These are phyloP conservation scores for Zeugodacus cucurbitae DNA, from an alignment of 1,140 invertebrate genomes.

Conservation along the genomic window DNA sequence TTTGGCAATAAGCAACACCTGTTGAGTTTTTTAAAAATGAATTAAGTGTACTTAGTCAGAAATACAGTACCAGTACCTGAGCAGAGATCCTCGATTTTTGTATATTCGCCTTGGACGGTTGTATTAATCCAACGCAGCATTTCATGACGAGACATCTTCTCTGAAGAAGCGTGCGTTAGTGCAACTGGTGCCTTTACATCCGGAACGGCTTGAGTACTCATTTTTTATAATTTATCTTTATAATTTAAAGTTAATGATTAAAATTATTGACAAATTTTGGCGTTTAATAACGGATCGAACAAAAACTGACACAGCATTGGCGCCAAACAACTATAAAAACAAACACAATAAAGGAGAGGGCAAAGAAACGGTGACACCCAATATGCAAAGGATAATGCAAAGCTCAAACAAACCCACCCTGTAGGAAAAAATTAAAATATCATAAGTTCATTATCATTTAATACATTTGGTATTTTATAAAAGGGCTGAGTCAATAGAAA, in stretches of 20 bases:
- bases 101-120: constrained; percentile 89
- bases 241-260: background rate
- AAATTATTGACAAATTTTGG: too few species aligned
- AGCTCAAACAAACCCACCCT: background rate
- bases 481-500: too few species aligned
- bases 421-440: background rate
- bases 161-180: constrained; percentile 94
- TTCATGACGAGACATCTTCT: constrained; percentile 97
- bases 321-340: background rate
- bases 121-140: constrained; percentile 99
- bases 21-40: background rate
- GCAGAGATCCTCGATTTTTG: constrained; percentile 98
- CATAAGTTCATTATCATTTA: too few species aligned
- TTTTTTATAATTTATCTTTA: too few species aligned
- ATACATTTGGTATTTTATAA: too few species aligned
- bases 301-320: background rate
- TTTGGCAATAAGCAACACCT: constrained; percentile 94
- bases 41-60: background rate
- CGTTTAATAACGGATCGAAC: background rate
- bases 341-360: background rate
- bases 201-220: constrained; percentile 71
- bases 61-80: constrained; percentile 73
- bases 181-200: constrained; percentile 86
- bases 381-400: too few species aligned
- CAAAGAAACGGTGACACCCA: background rate